Base-by-base conservation (phyloP, 2,797 vertebrate species). In the Coendou prehensilis region DNA sequence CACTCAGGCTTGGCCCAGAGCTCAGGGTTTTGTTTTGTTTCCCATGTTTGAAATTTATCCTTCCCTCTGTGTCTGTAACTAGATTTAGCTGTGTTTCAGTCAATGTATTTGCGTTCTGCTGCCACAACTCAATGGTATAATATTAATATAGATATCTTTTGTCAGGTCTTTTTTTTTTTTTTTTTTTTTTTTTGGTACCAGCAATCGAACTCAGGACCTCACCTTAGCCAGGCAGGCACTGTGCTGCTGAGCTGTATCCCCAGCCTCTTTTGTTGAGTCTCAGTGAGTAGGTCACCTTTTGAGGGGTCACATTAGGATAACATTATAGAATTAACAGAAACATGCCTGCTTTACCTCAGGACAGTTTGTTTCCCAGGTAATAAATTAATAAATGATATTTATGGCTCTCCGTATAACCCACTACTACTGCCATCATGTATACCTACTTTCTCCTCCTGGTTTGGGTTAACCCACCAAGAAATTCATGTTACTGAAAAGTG, bases 141-240 rank as follows among this genome's bases (percentile, higher is more conserved):
- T 87, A 96, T 91, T 92, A 82, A 89, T 93, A 92, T 95, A 86
- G 20, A 28, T 54, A 18, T 22, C 30, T 59, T 92, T 26, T 45
- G 23, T 87, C 78, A 78, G 33, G 52, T 76, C 64, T 94, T 73
- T 41, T 41, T 41, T 41, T 41, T 41, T 41, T 41, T 41, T 41
- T 41, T 41, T 41, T 41, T 41, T 41, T 41, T 41, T 41, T 41
- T 41, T 41, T 41, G 37, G 37, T 41, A 41, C 37, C 37, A 41
- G 37, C 37, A 41, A 41, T 41, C 37, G 37, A 41, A 41, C 37
- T 41, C 37, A 41, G 37, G 37, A 41, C 37, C 37, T 41, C 37
- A 41, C 37, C 37, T 41, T 41, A 41, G 37, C 37, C 37, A 41
- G 37, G 37, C 37, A 41, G 37, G 37, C 37, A 41, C 37, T 41